These are phyloP conservation scores for Dolomedes plantarius DNA, from an alignment of 2,888 invertebrate genomes.

Conservation along the genomic window DNA sequence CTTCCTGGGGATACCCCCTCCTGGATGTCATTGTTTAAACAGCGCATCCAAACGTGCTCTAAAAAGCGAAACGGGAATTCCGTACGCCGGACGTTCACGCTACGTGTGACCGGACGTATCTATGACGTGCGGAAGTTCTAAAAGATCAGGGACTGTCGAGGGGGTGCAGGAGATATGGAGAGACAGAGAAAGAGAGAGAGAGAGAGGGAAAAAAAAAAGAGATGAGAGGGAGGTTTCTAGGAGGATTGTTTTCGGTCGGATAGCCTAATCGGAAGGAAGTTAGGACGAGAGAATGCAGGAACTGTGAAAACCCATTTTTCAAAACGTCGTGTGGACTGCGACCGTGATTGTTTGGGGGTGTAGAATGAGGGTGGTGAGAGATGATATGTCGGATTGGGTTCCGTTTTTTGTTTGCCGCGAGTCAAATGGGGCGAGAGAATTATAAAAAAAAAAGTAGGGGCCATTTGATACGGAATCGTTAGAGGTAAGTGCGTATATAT, in stretches of 20 bases:
- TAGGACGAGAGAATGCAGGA: neutral
- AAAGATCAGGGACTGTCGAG: neutral
- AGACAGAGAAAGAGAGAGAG: neutral
- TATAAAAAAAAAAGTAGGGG: too few relatives aligned
- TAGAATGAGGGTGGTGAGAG: slow-evolving; percentile 6
- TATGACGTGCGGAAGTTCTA: slow-evolving; percentile 10
- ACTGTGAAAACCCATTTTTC: slow-evolving; percentile 53
- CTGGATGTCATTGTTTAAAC: neutral
- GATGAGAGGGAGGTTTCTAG: neutral
- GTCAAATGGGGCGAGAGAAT: slow-evolving; percentile 4
- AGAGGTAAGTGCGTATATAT: neutral
- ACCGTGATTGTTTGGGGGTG: slow-evolving; percentile 35
- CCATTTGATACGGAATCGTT: neutral
- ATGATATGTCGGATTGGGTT: slow-evolving; percentile 17
- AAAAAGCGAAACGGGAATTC: slow-evolving; percentile 6
- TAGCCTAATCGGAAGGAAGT: slow-evolving; percentile 7
- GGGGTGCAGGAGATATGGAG: neutral
- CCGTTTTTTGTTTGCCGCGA: slow-evolving; percentile 5
- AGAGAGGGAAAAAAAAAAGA: neutral
- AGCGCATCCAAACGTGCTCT: neutral
- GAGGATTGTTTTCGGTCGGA: slow-evolving; percentile 7
- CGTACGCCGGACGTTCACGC: slow-evolving; percentile 1
- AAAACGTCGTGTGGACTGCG: slow-evolving; percentile 24
- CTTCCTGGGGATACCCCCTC: neutral
- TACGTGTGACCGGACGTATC: slow-evolving; percentile 6